A percentile compares a stretch with the other conserved stretches of the same genome.
Evolutionary conservation across 1,140 invertebrate genomes (phyloP).

Genomic region (Ptiloglossa arizonensis): DNA sequence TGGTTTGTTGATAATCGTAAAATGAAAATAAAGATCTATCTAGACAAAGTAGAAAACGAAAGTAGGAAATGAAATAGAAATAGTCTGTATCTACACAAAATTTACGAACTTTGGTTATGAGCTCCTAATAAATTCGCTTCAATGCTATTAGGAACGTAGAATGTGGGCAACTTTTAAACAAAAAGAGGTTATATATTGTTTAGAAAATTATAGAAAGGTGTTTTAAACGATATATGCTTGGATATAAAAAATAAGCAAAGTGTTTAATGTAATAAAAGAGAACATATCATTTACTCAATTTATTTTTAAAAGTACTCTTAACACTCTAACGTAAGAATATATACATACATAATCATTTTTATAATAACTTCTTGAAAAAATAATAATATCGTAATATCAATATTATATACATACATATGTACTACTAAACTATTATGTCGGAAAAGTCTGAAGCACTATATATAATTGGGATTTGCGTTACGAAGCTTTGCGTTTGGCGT

Average conservation of each 20-base stretch:
- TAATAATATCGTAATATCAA: neutral
- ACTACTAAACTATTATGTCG: neutral
- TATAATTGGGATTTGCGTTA: neutral
- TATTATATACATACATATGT: too few relatives aligned
- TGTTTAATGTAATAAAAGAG: neutral
- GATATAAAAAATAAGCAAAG: neutral
- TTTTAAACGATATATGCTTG: too few relatives aligned
- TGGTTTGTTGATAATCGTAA: too few relatives aligned
- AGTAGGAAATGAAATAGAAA: too few relatives aligned
- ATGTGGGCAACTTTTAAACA: neutral
- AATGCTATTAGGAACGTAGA: neutral
- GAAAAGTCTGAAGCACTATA: neutral
- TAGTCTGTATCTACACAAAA: neutral
- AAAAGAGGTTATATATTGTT: neutral
- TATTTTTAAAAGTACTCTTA: neutral
- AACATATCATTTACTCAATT: neutral
- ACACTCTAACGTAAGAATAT: too few relatives aligned
- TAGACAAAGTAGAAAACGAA: too few relatives aligned
- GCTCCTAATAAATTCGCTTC: neutral
- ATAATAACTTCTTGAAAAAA: too few relatives aligned
- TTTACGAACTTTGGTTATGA: neutral
- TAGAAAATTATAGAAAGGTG: too few relatives aligned
- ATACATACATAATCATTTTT: too few relatives aligned
- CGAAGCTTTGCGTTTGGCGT: neutral
- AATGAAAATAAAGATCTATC: too few relatives aligned